Base-by-base conservation (phyloP, 2,888 invertebrate genomes). In the Euproctis similis region DNA sequence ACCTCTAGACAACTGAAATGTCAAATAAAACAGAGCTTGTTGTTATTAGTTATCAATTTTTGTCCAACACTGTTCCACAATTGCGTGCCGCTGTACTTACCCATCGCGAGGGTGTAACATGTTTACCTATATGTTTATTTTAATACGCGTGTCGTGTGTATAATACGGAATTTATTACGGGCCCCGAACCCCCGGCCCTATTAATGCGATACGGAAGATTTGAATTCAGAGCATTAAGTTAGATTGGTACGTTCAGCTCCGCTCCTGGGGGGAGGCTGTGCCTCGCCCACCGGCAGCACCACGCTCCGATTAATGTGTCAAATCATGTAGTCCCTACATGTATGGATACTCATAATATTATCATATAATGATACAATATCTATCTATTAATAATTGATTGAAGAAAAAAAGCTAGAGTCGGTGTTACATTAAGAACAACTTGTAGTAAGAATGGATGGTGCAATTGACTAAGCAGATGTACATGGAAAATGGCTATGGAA, bases 71-170 rank as follows among this genome's bases (percentile, higher is more conserved):
- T n/a, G 20, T 21, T 23, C 43, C 24, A 47, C 24, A 41, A 29
- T 35, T 42, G 36, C 62, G 46, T 62, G 55, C 50, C 53, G 55
- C 51, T 62, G 62, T 69, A 52, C 34, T 22, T 22, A 31, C n/a
- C n/a, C 67, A 44, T 44, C 53, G 64, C 44, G 71, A 74, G 81
- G 78, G 78, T 74, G 78, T 75, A 65, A 73, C 76, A 73, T 82
- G 80, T 84, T 82, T 85, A n/a, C n/a, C n/a, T n/a, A 84, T 84
- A 78, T 82, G 81, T 82, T 81, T 82, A 85, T 85, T 85, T 84
- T 84, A 85, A 85, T 85, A 84, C 85, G 82, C 82, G 82, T 81
- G 84, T 84, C 84, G 82, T 63, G 81, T 80, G 82, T 81, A 82
- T 85, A 84, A 82, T 84, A 80, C 75, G 74, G 80, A 81, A 82